Evolutionary conservation across 1,140 invertebrate genomes (phyloP).

Genomic region (Cotesia chilonis): DNA sequence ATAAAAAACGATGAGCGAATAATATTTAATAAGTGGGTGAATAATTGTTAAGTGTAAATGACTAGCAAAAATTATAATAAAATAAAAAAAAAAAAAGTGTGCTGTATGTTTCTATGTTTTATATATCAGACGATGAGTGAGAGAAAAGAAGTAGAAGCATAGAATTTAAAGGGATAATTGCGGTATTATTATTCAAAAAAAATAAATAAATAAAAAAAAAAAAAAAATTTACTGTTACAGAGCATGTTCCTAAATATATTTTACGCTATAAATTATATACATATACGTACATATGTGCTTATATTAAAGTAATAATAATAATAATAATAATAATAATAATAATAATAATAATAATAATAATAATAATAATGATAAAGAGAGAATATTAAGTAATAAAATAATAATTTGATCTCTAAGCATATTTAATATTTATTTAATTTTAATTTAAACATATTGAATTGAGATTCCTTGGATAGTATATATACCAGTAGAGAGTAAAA

Average conservation of each 20-base stretch:
- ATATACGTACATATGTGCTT: too few relatives aligned
- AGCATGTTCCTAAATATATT: conserved; percentile 1
- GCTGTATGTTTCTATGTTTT: conserved; percentile 62
- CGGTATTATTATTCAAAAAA: background rate
- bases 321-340: too few relatives aligned
- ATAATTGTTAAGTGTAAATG: conserved; percentile 3
- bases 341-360: too few relatives aligned
- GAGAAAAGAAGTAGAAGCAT: background rate
- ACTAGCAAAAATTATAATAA: conserved; percentile 15
- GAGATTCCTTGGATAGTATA: background rate
- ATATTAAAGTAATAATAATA: too few relatives aligned
- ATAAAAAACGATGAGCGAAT: conserved; percentile 31
- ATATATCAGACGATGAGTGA: conserved; percentile 46
- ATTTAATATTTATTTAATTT: too few relatives aligned
- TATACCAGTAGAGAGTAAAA: background rate
- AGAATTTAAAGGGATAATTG: background rate
- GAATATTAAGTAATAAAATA: too few relatives aligned
- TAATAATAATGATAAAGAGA: too few relatives aligned
- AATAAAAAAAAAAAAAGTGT: conserved; percentile 42
- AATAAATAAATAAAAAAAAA: background rate
- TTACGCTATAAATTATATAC: background rate
- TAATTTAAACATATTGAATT: too few relatives aligned
- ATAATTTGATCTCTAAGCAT: too few relatives aligned
- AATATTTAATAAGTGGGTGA: conserved; percentile 9
- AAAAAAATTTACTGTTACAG: background rate